Percentiles rank a stretch among this genome's conserved stretches.
Conservation (phyloP, 2,888 invertebrate species). For the Allophyes oxyacanthae region DNA sequence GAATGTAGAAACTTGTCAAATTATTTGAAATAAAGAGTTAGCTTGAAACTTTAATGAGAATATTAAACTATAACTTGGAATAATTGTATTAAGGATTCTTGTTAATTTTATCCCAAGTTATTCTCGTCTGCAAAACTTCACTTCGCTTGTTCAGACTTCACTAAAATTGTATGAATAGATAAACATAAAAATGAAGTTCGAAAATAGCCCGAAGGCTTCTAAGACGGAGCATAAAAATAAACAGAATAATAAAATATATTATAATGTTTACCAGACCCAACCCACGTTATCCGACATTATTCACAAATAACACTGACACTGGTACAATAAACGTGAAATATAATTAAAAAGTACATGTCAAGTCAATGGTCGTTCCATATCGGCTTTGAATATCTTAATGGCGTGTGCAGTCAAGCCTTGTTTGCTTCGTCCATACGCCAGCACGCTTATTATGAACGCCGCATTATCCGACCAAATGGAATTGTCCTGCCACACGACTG, state of each 20-base stretch:
- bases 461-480: conserved; percentile 59
- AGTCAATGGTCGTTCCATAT: conserved; percentile 69
- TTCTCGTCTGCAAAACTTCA: conserved; percentile 10
- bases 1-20: too few relatives aligned
- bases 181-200: conserved; percentile 53
- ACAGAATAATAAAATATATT: conserved; percentile 60
- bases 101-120: conserved; percentile 18
- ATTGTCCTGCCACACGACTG: conserved; percentile 46
- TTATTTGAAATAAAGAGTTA: background rate
- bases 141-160: conserved; percentile 19
- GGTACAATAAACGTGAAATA: conserved; percentile 56
- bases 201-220: conserved; percentile 41
- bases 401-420: conserved; percentile 79
- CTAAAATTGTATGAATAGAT: conserved; percentile 58
- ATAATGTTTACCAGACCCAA: conserved; percentile 59
- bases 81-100: conserved; percentile 1
- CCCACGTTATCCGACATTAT: conserved; percentile 32
- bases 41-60: background rate
- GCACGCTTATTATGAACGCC: conserved; percentile 71
- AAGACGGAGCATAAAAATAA: conserved; percentile 45
- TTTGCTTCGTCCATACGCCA: conserved; percentile 70
- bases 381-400: conserved; percentile 78
- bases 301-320: conserved; percentile 58
- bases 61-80: background rate
- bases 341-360: conserved; percentile 72